Base-by-base conservation (phyloP, 2,888 invertebrate species). In the Tuta absoluta region DNA sequence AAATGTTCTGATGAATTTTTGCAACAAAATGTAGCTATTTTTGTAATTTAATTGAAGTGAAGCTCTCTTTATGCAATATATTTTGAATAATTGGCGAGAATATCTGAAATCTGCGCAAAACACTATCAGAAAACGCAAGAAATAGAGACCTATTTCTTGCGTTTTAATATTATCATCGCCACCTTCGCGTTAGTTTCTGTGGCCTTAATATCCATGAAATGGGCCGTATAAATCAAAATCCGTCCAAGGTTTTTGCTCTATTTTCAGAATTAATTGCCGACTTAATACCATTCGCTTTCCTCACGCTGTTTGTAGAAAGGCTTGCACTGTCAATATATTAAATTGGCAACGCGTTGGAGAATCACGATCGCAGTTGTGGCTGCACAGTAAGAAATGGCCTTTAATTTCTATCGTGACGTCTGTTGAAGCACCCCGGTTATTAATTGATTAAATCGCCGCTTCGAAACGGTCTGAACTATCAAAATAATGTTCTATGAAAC, bases 351-450 rank as follows among this genome's bases (percentile, higher is more conserved):
- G 77, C 77, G 74, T 73, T 80, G 66, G 71, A 68, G 66, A 77
- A 82, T 85, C 85, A 86, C 83, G 85, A 87, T 79, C 75, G 73
- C 70, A 71, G 73, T 66, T 72, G 68, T 72, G 69, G 69, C 72
- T 66, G 63, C 68, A 75, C 75, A 77, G 78, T 83, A 82, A 81
- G 79, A 80, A 82, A 82, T 75, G 63, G 69, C 75, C 72, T 80
- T 81, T 82, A 81, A 84, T 85, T 84, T 78, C 73, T 76, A 78
- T 82, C 81, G 77, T 80, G 81, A 81, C 78, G 79, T 76, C 75
- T 71, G 66, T 66, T 69, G 69, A 69, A 70, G 73, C 77, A 69
- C 72, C 69, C 65, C 69, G 69, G 73, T 79, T 81, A 84, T 83
- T 86, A 83, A 84, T 86, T 84, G 84, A 83, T 85, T 78, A 71